Conservation (phyloP, 2,888 invertebrate species). For the Archips xylosteana region DNA sequence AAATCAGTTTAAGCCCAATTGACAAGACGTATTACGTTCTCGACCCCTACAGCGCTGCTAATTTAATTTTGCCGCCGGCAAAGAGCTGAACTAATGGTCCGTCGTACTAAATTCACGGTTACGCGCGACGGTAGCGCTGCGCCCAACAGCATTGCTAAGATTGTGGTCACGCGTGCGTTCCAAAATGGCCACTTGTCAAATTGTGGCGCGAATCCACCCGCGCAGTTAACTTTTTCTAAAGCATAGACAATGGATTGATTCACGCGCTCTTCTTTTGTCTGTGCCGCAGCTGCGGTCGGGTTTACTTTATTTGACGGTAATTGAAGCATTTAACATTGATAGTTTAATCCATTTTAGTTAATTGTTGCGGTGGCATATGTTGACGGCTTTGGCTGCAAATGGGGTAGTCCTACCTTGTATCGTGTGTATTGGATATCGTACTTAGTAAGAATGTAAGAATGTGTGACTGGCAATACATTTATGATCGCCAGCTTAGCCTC, state of each 20-base stretch:
- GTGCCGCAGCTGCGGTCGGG: conserved; percentile 61
- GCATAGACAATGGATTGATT: conserved; percentile 55
- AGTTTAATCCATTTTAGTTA: conserved; percentile 12
- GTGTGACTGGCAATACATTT: neutral
- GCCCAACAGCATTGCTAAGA: conserved; percentile 3
- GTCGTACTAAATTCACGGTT: neutral
- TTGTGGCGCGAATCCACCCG: conserved; percentile 71
- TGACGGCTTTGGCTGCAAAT: conserved; percentile 1
- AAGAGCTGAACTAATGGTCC: conserved; percentile 4
- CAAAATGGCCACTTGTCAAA: conserved; percentile 69
- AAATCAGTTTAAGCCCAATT: conserved; percentile 81
- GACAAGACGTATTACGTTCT: conserved; percentile 72
- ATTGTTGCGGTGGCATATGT: conserved; percentile 23
- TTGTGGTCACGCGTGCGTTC: conserved; percentile 53
- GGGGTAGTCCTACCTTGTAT: neutral
- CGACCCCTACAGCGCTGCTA: conserved; percentile 51
- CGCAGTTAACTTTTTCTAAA: conserved; percentile 64
- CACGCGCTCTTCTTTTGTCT: conserved; percentile 40
- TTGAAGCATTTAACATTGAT: conserved; percentile 51
- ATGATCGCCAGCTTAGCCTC: neutral
- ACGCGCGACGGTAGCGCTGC: conserved; percentile 2
- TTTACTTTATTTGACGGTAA: conserved; percentile 54
- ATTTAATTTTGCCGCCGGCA: conserved; percentile 23
- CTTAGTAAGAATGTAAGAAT: neutral
- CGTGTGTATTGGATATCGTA: too few species aligned